phyloP scores from a whole-genome alignment of 2,888 invertebrate species.

The Acrocyrtus sp. region DNA sequence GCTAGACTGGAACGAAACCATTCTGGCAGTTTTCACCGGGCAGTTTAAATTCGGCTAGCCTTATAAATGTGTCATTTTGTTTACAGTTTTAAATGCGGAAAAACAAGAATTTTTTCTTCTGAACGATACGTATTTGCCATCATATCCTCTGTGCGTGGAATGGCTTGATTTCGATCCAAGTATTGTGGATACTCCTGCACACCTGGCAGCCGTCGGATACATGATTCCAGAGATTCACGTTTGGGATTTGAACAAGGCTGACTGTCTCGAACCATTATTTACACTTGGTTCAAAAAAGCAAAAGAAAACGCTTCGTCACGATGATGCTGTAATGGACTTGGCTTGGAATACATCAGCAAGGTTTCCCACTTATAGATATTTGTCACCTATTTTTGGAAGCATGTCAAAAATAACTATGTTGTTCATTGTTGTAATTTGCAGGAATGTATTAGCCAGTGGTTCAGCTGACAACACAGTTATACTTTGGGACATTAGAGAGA shows the following conservation, averaged over 20 bases:
- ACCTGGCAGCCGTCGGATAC: slow-evolving; percentile 90
- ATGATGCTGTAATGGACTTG: slow-evolving; percentile 88
- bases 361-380: no score
- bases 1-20: no score
- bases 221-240: slow-evolving; percentile 94
- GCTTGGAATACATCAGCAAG: slow-evolving; percentile 79
- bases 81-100: slow-evolving; percentile 87
- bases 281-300: slow-evolving; percentile 77
- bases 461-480: slow-evolving; percentile 89
- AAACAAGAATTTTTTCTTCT: slow-evolving; percentile 92
- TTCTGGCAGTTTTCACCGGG: no score
- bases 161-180: slow-evolving; percentile 90
- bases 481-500: slow-evolving; percentile 91
- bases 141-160: slow-evolving; percentile 91
- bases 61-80: slow-evolving; percentile 2
- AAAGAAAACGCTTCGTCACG: slow-evolving; percentile 79
- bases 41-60: no score
- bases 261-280: slow-evolving; percentile 88
- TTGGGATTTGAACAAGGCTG: slow-evolving; percentile 97
- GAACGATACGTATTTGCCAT: slow-evolving; percentile 89
- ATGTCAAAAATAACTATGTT: no score
- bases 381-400: not conserved
- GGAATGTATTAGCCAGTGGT: slow-evolving; percentile 90
- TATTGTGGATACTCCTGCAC: slow-evolving; percentile 75
- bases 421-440: no score